Evolutionary conservation across 2,113 vertebrate genomes (phyloP).

Genomic region (Hemiscyllium ocellatum): DNA sequence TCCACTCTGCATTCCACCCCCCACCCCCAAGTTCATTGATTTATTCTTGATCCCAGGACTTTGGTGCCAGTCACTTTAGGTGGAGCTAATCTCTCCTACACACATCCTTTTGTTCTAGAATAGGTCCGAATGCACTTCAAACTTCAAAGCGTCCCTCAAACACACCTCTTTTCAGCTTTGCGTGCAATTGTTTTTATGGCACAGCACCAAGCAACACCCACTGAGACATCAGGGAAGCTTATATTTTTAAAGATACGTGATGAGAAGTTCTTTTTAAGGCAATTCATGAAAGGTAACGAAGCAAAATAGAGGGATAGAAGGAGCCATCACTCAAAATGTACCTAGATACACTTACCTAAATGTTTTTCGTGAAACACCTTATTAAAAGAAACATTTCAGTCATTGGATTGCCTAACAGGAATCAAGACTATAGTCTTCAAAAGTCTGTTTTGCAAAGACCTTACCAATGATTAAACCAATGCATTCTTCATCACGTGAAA

Average conservation of each 20-base stretch:
- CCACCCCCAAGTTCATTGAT: background rate
- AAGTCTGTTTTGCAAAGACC: background rate
- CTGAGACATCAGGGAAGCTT: background rate
- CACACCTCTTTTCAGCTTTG: background rate
- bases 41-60: background rate
- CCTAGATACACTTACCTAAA: too few relatives aligned
- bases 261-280: background rate
- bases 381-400: background rate
- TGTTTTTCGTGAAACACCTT: background rate
- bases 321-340: slow-evolving; percentile 8
- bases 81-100: background rate
- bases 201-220: background rate
- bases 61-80: background rate
- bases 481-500: background rate
- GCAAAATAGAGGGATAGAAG: background rate
- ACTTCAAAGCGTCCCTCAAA: too few relatives aligned
- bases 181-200: background rate
- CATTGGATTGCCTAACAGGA: background rate
- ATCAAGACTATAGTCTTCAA: background rate
- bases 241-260: background rate
- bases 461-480: background rate
- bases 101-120: background rate
- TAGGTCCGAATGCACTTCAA: background rate
- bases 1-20: background rate
- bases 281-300: background rate